phyloP scores from a whole-genome alignment of 2,888 invertebrate genomes.

The Cerceris rybyensis region DNA sequence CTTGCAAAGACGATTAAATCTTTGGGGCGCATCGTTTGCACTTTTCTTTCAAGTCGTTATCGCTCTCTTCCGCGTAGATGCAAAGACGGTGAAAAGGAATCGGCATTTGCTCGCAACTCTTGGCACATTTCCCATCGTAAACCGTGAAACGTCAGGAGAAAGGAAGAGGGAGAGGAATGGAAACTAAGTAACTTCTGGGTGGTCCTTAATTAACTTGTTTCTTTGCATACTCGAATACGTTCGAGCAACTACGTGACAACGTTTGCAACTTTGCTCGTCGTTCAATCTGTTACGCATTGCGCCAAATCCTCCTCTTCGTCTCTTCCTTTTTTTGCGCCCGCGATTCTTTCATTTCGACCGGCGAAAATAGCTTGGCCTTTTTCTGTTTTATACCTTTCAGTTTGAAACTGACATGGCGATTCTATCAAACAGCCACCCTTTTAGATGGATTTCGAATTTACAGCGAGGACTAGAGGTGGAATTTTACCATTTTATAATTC shows the following conservation, averaged over 20 bases:
- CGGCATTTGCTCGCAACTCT: constrained; percentile 40
- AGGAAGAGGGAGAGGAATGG: constrained; percentile 17
- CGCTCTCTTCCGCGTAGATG: background rate
- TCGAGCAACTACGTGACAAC: constrained; percentile 25
- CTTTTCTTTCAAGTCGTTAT: background rate
- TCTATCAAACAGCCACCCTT: too few species aligned
- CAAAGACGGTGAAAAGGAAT: constrained; percentile 25
- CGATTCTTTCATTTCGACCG: background rate
- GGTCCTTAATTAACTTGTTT: constrained; percentile 66
- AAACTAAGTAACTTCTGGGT: constrained; percentile 43
- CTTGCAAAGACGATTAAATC: too few species aligned
- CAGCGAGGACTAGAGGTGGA: too few species aligned
- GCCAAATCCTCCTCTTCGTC: background rate
- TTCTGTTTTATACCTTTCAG: too few species aligned
- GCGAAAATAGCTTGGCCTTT: background rate
- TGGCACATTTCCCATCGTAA: constrained; percentile 62
- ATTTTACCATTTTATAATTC: too few species aligned
- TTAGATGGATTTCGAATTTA: too few species aligned
- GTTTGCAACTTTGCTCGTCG: constrained; percentile 22
- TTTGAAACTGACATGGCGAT: too few species aligned
- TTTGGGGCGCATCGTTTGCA: background rate
- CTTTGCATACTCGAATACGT: constrained; percentile 41
- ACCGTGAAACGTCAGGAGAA: constrained; percentile 14
- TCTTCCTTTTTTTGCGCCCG: background rate
- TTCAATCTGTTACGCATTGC: constrained; percentile 8